Conservation (phyloP, 2,113 vertebrate species). For the Anolis sagrei region DNA sequence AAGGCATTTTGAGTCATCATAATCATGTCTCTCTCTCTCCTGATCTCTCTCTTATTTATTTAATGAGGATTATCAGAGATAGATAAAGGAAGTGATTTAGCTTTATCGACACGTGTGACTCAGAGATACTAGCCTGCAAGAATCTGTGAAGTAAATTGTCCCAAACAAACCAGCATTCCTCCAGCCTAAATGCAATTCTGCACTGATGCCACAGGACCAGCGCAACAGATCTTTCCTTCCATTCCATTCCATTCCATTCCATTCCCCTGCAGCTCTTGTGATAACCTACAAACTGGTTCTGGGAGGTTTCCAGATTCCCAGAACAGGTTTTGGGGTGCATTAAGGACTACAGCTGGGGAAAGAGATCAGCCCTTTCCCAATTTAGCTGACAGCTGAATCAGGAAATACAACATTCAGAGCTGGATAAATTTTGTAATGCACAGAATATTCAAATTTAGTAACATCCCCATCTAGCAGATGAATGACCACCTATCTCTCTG, state of each 20-base stretch:
- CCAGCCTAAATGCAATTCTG: not conserved
- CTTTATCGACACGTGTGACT: not conserved
- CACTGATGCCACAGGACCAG: no score
- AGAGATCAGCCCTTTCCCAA: no score
- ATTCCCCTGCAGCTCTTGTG: no score
- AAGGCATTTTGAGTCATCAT: not conserved
- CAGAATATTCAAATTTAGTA: not conserved
- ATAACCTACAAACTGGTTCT: no score
- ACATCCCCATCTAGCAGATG: not conserved
- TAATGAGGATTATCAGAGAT: not conserved
- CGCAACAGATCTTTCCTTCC: no score
- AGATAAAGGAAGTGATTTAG: slow-evolving; percentile 2
- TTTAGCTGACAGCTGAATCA: no score
- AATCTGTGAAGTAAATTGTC: accelerated
- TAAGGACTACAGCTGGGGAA: no score
- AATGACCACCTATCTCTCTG: accelerated
- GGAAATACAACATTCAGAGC: not conserved
- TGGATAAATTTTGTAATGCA: not conserved
- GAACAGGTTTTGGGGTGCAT: no score
- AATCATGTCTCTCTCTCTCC: not conserved
- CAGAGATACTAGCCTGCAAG: not conserved
- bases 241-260: no score
- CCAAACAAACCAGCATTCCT: not conserved
- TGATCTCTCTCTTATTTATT: not conserved
- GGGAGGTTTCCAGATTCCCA: no score